Base-by-base conservation (phyloP, 2,888 invertebrate genomes). In the Drosophila nigricruria region DNA sequence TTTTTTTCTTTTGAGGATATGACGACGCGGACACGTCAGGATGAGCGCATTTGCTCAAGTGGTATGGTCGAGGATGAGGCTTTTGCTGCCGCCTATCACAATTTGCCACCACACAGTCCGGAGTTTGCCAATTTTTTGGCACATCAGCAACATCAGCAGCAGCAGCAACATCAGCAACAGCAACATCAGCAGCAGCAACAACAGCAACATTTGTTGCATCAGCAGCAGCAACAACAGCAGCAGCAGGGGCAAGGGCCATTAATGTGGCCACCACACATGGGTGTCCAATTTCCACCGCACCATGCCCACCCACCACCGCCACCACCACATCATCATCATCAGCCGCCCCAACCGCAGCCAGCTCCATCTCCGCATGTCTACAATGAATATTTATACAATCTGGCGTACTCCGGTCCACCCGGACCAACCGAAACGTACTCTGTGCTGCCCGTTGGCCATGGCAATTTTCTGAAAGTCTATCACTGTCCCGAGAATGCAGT, bases 381-480 rank as follows among this genome's bases (percentile, higher is more conserved):
- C 61, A 91, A 91, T 74, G 91, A 91, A 69, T 87, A 83, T 58
- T 64, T 90, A 0, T 91, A 84, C 45, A 91, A 91, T 52, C 77
- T 91, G 64, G 75, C 90, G 16, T 89, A 85, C 25, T 71, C 86
- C 43, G 82, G 79, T 32, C 80, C 73, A 45, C 69, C 57, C 16
- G 87, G 79, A 0, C 90, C 88, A 59, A 87, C 92, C 30, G 93
- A 92, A 77, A 90, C 92, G 8, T 93, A 92, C 62, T 92, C 92
- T 0, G 92, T 93, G 36, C 75, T 92, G 54, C 91, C 92, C 1
- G 92, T 93, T 1, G 93, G 93, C 1, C 92, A 91, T 70, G 93
- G 92, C 0, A 92, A 92, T 60, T 93, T 92, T 62, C 79, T 93
- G 1, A 93, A 93, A 79, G 91, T 93, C 1, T 93, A 93, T 71